Conservation (phyloP, 2,113 vertebrate genomes). For the Coptodon rendalli region DNA sequence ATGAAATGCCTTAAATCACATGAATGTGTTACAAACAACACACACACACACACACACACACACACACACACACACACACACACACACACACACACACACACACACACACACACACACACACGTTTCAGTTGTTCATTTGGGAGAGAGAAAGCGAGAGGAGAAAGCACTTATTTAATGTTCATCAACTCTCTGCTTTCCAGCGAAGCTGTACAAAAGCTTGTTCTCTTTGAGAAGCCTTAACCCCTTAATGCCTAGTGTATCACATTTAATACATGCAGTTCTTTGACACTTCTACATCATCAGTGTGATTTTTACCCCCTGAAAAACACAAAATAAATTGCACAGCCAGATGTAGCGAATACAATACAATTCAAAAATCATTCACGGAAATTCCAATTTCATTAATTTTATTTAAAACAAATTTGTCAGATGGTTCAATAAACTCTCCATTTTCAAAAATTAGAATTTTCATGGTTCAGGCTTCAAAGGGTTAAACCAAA, state of each 20-base stretch:
- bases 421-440: neutral
- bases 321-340: neutral
- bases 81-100: neutral
- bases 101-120: neutral
- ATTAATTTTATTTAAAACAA: neutral
- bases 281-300: neutral
- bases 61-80: neutral
- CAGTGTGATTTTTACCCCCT: neutral
- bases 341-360: neutral
- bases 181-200: neutral
- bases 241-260: neutral
- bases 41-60: neutral
- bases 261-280: neutral
- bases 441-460: neutral
- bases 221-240: neutral
- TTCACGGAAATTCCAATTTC: neutral
- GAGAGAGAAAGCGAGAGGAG: neutral
- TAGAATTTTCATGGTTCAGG: fast-evolving
- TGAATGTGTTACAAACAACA: too few relatives aligned
- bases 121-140: neutral
- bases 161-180: conserved; percentile 39
- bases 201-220: neutral
- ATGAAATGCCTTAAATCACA: too few relatives aligned
- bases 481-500: neutral
- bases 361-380: neutral